phyloP scores from a whole-genome alignment of 2,888 invertebrate genomes.

The Magallana nippona region DNA sequence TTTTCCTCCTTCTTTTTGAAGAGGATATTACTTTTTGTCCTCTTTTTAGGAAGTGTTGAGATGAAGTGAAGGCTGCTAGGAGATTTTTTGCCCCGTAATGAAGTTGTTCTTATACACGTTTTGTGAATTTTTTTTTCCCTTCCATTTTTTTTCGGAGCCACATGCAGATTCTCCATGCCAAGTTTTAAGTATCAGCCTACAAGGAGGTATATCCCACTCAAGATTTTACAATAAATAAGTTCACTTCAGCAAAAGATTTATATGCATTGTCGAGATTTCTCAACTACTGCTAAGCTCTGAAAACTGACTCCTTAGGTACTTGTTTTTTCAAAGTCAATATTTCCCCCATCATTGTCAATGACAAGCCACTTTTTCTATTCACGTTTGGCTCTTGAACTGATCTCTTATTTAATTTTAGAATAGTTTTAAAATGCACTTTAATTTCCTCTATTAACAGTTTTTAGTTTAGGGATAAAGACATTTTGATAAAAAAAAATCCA shows the following conservation, averaged over 20 bases:
- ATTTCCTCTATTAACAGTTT: background rate
- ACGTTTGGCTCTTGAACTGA: background rate
- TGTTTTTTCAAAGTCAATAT: slow-evolving; percentile 25
- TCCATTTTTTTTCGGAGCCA: background rate
- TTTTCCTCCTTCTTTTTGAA: background rate
- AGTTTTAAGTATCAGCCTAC: slow-evolving; percentile 24
- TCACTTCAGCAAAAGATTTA: background rate
- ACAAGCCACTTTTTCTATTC: slow-evolving; percentile 23
- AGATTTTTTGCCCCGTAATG: background rate
- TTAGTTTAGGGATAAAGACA: background rate
- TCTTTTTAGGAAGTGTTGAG: slow-evolving; percentile 15
- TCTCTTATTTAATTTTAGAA: background rate
- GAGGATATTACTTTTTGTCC: background rate
- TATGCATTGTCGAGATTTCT: slow-evolving; percentile 10
- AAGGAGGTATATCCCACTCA: background rate
- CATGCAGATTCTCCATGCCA: slow-evolving; percentile 30
- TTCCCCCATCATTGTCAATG: background rate
- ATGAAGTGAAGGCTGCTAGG: background rate
- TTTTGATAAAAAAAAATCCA: background rate
- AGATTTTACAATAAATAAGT: slow-evolving; percentile 32
- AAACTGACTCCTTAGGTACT: slow-evolving; percentile 11
- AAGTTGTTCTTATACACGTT: background rate
- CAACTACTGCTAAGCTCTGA: background rate
- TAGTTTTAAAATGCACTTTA: background rate
- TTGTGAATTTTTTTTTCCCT: background rate